These are phyloP conservation scores for Picus viridis DNA, from an alignment of 2,797 vertebrate genomes.

Conservation along the genomic window DNA sequence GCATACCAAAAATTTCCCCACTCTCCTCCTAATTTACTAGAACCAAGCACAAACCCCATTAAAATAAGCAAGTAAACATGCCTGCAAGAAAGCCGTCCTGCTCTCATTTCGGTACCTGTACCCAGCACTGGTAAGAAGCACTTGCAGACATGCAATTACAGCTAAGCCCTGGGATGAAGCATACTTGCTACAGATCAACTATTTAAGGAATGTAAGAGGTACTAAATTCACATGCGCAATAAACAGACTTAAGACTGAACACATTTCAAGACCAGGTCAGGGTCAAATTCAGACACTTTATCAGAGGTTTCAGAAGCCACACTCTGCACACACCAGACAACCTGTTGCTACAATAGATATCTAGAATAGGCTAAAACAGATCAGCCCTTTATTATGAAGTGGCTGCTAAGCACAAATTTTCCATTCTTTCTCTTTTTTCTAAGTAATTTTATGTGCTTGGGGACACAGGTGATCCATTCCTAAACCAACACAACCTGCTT, in stretches of 20 bases:
- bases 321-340: neutral
- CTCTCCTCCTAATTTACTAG: neutral
- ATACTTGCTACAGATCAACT: constrained; percentile 62
- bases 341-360: neutral
- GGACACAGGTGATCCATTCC: neutral
- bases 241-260: constrained; percentile 11
- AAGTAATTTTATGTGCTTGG: neutral
- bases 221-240: constrained; percentile 22
- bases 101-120: neutral
- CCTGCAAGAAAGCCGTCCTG: neutral
- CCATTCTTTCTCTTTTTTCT: neutral
- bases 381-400: neutral
- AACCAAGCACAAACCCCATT: neutral
- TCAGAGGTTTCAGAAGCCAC: neutral
- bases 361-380: no score
- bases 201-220: constrained; percentile 68
- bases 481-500: neutral
- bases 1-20: neutral
- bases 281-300: neutral
- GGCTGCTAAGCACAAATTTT: neutral
- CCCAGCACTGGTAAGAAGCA: neutral
- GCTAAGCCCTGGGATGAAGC: constrained; percentile 65
- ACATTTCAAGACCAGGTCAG: constrained; percentile 24
- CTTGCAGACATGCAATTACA: neutral
- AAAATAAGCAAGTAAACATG: neutral